phyloP scores from a whole-genome alignment of 2,888 invertebrate species.

The Ecliptopera silaceata region DNA sequence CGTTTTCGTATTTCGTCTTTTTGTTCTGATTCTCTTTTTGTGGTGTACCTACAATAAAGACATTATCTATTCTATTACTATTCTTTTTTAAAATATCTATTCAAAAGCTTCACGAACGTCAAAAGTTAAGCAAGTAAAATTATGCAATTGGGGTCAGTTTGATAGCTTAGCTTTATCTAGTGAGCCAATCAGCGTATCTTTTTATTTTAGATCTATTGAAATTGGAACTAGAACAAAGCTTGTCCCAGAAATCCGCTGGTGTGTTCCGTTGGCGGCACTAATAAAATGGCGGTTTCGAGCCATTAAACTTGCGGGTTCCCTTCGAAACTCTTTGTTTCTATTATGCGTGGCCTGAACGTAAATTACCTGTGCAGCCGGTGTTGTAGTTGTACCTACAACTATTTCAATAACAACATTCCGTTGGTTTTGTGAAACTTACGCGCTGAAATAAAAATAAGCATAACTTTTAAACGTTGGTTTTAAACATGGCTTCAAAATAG shows the following conservation, averaged over 20 bases:
- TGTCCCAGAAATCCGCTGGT: slow-evolving; percentile 31
- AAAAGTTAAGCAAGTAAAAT: too few relatives aligned
- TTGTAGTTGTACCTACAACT: slow-evolving; percentile 12
- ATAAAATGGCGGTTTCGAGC: slow-evolving; percentile 54
- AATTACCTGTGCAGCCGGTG: slow-evolving; percentile 31
- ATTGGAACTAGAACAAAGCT: slow-evolving; percentile 31
- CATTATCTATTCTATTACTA: too few relatives aligned
- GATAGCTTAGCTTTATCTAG: not conserved
- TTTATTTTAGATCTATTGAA: slow-evolving; percentile 14
- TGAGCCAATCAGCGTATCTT: slow-evolving; percentile 1
- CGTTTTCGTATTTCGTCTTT: too few relatives aligned
- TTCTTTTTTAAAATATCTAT: too few relatives aligned
- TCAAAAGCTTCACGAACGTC: too few relatives aligned
- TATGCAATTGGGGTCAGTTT: too few relatives aligned
- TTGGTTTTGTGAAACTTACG: too few relatives aligned
- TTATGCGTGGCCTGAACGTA: slow-evolving; percentile 36
- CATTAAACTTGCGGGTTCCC: slow-evolving; percentile 53
- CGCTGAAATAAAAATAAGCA: too few relatives aligned
- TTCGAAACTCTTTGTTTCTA: slow-evolving; percentile 46
- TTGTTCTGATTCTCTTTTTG: too few relatives aligned
- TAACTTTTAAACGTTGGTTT: too few relatives aligned
- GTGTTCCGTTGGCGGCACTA: slow-evolving; percentile 39
- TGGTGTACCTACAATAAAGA: too few relatives aligned
- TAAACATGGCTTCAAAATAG: too few relatives aligned
- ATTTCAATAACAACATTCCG: slow-evolving; percentile 13